Conservation (phyloP, 2,888 invertebrate species). For the Hermaeophaga mercurialis region DNA sequence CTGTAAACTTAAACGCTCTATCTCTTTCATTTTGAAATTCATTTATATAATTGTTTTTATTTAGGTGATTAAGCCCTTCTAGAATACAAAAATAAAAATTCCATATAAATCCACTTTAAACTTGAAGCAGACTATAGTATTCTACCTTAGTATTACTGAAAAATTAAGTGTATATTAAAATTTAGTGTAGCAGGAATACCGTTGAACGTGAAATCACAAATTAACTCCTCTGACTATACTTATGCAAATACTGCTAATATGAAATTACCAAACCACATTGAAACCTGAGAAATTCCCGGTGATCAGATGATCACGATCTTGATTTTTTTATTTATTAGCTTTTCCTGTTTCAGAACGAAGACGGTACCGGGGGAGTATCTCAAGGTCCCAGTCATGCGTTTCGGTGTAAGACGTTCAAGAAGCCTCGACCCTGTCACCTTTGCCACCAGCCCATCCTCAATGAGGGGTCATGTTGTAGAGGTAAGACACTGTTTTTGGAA, state of each 20-base stretch:
- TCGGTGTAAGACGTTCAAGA: slow-evolving; percentile 75
- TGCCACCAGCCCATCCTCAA: slow-evolving; percentile 78
- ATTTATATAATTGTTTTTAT: no score
- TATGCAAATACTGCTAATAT: background rate
- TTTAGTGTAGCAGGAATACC: no score
- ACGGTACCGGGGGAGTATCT: slow-evolving; percentile 57
- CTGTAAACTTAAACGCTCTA: no score
- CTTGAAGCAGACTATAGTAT: no score
- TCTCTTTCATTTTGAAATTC: no score
- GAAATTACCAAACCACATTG: background rate
- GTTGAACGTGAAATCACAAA: no score
- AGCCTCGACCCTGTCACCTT: slow-evolving; percentile 77
- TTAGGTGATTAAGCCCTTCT: no score
- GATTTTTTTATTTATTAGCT: slow-evolving; percentile 17
- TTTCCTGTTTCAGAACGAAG: slow-evolving; percentile 66
- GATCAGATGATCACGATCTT: background rate
- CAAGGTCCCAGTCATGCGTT: slow-evolving; percentile 75
- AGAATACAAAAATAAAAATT: no score
- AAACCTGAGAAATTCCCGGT: background rate
- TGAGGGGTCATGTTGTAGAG: slow-evolving; percentile 78
- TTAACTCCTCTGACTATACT: background rate
- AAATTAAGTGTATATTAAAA: no score
- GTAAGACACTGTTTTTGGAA: slow-evolving; percentile 57
- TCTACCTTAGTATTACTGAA: no score
- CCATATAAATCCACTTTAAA: no score